These are phyloP conservation scores for Brenthis hecate DNA, from an alignment of 2,888 invertebrate species.

Conservation along the genomic window DNA sequence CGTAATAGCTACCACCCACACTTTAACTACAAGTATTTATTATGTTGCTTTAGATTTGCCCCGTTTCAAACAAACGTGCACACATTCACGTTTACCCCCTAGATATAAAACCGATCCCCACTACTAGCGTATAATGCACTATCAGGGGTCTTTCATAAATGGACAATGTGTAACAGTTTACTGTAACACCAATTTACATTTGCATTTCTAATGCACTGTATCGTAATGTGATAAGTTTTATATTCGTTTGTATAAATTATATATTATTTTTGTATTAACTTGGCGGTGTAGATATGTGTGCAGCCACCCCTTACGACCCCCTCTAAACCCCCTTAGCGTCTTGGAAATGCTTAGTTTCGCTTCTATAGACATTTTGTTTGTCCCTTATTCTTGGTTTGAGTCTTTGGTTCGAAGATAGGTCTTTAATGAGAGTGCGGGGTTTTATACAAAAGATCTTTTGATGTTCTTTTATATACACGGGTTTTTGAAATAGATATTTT, in stretches of 20 bases:
- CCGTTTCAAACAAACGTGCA: constrained; percentile 52
- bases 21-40: constrained; percentile 40
- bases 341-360: constrained; percentile 75
- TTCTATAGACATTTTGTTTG: constrained; percentile 75
- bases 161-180: constrained; percentile 53
- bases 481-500: constrained; percentile 12
- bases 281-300: constrained; percentile 45
- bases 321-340: constrained; percentile 58
- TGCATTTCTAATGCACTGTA: constrained; percentile 22
- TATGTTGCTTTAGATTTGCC: constrained; percentile 48
- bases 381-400: constrained; percentile 60
- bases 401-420: constrained; percentile 62
- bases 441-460: constrained; percentile 40
- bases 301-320: constrained; percentile 38
- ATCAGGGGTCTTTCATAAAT: constrained; percentile 60
- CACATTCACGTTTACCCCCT: constrained; percentile 42
- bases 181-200: constrained; percentile 39
- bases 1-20: constrained; percentile 10
- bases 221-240: constrained; percentile 40
- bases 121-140: constrained; percentile 54
- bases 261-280: constrained; percentile 41
- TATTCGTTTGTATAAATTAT: constrained; percentile 37
- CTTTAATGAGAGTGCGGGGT: constrained; percentile 46
- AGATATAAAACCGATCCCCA: constrained; percentile 49
- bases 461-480: constrained; percentile 36